phyloP scores from a whole-genome alignment of 2,797 vertebrate species.

The Leontopithecus rosalia region DNA sequence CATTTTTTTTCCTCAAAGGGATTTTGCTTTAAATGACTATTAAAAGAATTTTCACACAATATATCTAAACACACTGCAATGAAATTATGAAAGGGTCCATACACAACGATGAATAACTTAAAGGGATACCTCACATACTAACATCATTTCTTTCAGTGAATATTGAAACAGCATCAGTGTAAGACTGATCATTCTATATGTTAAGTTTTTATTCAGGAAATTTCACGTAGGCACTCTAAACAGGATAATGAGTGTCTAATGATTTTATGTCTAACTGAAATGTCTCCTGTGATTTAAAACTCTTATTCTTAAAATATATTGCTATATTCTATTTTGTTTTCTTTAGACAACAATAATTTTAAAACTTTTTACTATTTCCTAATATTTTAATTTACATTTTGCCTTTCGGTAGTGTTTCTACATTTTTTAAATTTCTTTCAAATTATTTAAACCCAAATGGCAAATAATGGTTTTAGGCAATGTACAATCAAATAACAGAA shows the following conservation, averaged over 20 bases:
- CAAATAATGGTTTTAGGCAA: background rate
- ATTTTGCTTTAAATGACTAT: conserved; percentile 25
- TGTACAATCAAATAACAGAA: background rate
- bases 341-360: background rate
- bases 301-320: background rate
- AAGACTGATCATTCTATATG: background rate
- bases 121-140: background rate
- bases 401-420: background rate
- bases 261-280: background rate
- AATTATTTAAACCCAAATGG: background rate
- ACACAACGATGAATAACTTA: background rate
- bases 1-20: background rate
- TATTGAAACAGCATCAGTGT: background rate
- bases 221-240: background rate
- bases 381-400: conserved; percentile 4
- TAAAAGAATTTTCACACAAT: background rate
- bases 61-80: background rate
- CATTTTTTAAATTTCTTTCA: background rate
- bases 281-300: background rate
- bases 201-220: conserved; percentile 18
- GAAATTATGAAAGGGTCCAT: background rate
- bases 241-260: background rate
- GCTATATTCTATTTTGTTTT: background rate
- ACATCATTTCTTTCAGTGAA: background rate
- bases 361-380: conserved; percentile 6